Base-by-base conservation (phyloP, 2,888 invertebrate species). In the Acronicta aceris region DNA sequence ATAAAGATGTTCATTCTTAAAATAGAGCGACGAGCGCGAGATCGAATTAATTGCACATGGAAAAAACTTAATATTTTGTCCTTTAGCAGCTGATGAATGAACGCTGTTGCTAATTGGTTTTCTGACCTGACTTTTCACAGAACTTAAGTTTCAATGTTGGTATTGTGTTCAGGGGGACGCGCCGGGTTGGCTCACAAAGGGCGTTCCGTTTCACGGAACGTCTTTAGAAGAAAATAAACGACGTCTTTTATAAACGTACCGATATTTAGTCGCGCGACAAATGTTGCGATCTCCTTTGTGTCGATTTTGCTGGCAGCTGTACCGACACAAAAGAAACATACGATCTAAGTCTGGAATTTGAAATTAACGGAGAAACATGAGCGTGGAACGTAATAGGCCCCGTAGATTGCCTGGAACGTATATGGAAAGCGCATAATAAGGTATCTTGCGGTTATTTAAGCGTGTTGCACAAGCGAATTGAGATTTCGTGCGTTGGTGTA, bases 371-470 rank as follows among this genome's bases (percentile, higher is more conserved):
- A 88, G 90, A 91, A 89, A 86, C 89, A 88, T 89, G 89, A 87
- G 86, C 85, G 84, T 81, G 81, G 86, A 85, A 85, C 83, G 90
- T 91, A 92, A 91, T 93, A 85, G 90, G 81, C 81, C 83, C 83
- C 75, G 86, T 85, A 91, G 91, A 93, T 93, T 92, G 92, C 88
- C 82, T 86, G 84, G 89, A 90, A 87, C 93, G 87, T 93, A 92
- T 92, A 94, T 92, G 93, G 93, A 93, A 92, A 93, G 92, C 90
- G 91, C 89, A 91, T 92, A 92, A 92, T 93, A 92, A 89, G 93
- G 89, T 89, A 93, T 94, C 93, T 94, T 94, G 94, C 92, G 94
- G 94, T 93, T 93, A 89, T 93, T 93, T 93, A 92, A 91, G 86
- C 87, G 87, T 81, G 85, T 92, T 93, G 91, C 91, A 89, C 90